phyloP scores from a whole-genome alignment of 2,113 vertebrate genomes.

The Amphilophus citrinellus region DNA sequence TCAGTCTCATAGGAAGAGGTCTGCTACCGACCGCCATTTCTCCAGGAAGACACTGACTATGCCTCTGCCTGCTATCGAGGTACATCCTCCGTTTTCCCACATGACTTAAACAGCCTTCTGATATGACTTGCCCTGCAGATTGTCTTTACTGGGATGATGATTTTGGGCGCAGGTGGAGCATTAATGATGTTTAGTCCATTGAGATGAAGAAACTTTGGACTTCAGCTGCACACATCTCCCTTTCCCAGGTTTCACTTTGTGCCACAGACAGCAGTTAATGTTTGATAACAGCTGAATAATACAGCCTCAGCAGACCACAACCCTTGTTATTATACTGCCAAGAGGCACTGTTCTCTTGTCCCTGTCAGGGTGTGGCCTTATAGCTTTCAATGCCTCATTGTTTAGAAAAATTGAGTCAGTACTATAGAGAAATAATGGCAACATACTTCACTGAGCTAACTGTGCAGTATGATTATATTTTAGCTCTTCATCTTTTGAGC shows the following conservation, averaged over 20 bases:
- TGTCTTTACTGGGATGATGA: neutral
- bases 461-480: neutral
- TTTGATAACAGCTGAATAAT: slow-evolving; percentile 2
- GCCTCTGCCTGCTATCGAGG: neutral
- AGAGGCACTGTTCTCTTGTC: neutral
- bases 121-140: neutral
- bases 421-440: neutral
- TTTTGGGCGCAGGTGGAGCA: neutral
- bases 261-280: neutral
- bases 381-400: neutral
- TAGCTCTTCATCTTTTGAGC: no score
- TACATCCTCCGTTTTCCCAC: neutral
- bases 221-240: slow-evolving; percentile 5
- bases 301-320: neutral
- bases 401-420: neutral
- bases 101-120: neutral
- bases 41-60: slow-evolving; percentile 56
- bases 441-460: neutral
- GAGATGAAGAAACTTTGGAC: neutral
- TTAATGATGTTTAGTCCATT: neutral
- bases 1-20: slow-evolving; percentile 74
- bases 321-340: neutral
- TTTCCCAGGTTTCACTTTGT: neutral
- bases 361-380: neutral
- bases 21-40: slow-evolving; percentile 21